Evolutionary conservation across 2,888 invertebrate genomes (phyloP), one percentile per base, ranked within the genome.

Genomic region (Acanthococcus lagerstroemiae): DNA sequence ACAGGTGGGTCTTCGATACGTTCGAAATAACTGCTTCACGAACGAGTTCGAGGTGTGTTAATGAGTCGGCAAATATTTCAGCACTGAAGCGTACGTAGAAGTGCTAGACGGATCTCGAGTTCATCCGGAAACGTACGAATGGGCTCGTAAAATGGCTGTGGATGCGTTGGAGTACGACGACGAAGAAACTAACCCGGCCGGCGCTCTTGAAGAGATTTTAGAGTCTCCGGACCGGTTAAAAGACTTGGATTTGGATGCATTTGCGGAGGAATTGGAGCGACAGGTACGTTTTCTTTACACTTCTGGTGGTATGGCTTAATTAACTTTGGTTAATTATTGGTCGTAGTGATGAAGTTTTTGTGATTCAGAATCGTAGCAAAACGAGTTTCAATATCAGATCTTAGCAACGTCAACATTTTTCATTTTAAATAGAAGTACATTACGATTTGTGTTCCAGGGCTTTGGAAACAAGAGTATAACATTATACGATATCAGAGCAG

Each of bases 101-200:
- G 94, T 96, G 1, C 79, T 99, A 61, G 99, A 99, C 74, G 95
- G 96, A 0, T 95, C 97, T 0, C 83, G 99, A 72, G 96, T 99
- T 0, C 99, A 99, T 79, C 97, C 97, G 0, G 99, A 99, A 79
- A 95, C 96, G 0, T 99, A 99, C 76, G 99, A 99, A 74, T 97
- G 97, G 97, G 99, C 99, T 0, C 81, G 97, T 46, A 99, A 99
- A 79, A 99, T 99, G 97, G 99, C 99, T 0, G 95, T 97, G 0
- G 99, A 99, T 77, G 99, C 99, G 1, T 79, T 99, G 55, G 99
- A 99, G 73, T 95, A 96, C 72, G 96, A 97, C 74, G 96, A 96
- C 73, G 95, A 95, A 75, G 95, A 95, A 75, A 89, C 90, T 0
- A 95, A 95, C 77, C 95, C 96, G 0, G 95, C 96, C 0, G 94